Conservation (phyloP, 2,888 invertebrate genomes). For the Liposcelis brunnea region DNA sequence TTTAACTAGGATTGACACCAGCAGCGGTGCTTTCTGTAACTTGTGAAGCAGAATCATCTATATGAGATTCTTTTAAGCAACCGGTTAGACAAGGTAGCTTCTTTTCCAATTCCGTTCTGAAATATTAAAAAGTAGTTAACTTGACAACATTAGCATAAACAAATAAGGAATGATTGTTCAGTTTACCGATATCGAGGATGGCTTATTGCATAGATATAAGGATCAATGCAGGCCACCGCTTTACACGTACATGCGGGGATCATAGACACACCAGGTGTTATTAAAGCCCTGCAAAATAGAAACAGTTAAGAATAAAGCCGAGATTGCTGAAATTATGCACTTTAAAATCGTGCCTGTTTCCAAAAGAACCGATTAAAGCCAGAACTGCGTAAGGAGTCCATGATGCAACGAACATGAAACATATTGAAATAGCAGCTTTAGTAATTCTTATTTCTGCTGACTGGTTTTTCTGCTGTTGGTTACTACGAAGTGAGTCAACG, state of each 20-base stretch:
- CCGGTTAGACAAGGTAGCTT: constrained; percentile 51
- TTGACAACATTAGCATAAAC: not conserved
- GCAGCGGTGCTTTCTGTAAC: constrained; percentile 33
- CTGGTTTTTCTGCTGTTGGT: constrained; percentile 45
- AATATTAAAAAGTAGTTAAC: constrained; percentile 14
- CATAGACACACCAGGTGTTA: constrained; percentile 47
- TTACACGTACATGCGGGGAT: constrained; percentile 76
- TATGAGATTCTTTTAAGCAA: constrained; percentile 29
- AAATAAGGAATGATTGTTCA: not conserved
- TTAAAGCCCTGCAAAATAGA: constrained; percentile 22
- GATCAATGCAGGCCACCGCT: constrained; percentile 78
- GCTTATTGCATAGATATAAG: constrained; percentile 78
- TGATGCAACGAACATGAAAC: constrained; percentile 66
- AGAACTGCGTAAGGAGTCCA: constrained; percentile 84
- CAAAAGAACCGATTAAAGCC: constrained; percentile 67
- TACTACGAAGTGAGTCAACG: constrained; percentile 60
- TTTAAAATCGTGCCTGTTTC: constrained; percentile 36
- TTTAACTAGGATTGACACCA: no score
- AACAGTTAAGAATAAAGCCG: no score
- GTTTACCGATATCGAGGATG: constrained; percentile 68
- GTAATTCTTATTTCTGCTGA: constrained; percentile 74
- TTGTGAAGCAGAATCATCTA: constrained; percentile 38
- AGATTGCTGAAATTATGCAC: no score
- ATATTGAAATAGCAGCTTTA: constrained; percentile 73
- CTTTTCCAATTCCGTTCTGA: constrained; percentile 58